Base-by-base conservation (phyloP, 1,140 invertebrate species). In the Thrips palmi region DNA sequence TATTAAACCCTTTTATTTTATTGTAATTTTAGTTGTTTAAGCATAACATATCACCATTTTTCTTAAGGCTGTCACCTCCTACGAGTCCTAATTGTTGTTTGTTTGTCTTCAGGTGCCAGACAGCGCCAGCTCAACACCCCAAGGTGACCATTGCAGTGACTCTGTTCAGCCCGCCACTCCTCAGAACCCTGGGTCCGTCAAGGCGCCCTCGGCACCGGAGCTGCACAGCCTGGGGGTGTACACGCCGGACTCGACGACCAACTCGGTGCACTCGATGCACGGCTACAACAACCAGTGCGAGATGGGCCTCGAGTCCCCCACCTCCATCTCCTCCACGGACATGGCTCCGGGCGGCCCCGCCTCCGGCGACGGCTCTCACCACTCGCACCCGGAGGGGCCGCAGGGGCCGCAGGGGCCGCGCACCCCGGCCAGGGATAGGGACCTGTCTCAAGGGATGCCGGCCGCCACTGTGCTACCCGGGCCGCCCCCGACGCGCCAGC, bases 231-330 rank as follows among this genome's bases (percentile, higher is more conserved):
- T 84, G 68, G 78, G 77, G 0, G 78, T 84, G 1, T 84, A 83
- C 45, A 83, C 79, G 0, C 77, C 80, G 0, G 80, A 86, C 50
- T 82, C 79, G 0, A 80, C 77, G 1, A 84, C 79, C 20, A 83
- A 84, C 49, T 85, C 81, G 0, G 79, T 83, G 4, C 77, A 82
- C 44, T 81, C 77, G 25, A 62, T 80, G 40, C 79, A 81, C 54
- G 56, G 60, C 5, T 86, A 82, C 48, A 68, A 70, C 0, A n/a
- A n/a, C n/a, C 71, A 72, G 40, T 84, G 75, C 47, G 83, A 87
- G 42, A 57, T 88, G 34, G 80, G 77, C 3, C 57, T 89, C 35
- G 83, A 88, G 49, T 88, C 85, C 0, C 84, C 85, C 0, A 75
- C 80, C 0, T 84, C 81, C 15, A 87, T 89, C 39, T 75, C 79